Evolutionary conservation across 2,888 invertebrate species (phyloP).

Genomic region (Venustoraphidia nigricollis): DNA sequence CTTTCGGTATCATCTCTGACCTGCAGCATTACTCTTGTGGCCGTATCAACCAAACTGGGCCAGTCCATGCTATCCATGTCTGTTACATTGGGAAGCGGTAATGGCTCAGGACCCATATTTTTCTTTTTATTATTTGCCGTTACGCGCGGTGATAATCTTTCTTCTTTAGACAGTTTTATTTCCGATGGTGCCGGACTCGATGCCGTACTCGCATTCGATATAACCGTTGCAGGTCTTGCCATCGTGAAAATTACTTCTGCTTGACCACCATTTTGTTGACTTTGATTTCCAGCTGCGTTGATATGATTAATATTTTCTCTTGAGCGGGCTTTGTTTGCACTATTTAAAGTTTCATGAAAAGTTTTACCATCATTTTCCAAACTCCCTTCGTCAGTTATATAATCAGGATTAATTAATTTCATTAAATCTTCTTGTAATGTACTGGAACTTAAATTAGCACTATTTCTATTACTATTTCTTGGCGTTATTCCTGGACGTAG

Average conservation of each 20-base stretch:
- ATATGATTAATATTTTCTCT: conserved; percentile 7
- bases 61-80: conserved; percentile 70
- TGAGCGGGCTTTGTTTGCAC: conserved; percentile 8
- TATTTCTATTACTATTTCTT: conserved; percentile 37
- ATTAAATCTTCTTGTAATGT: conserved; percentile 73
- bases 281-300: conserved; percentile 12
- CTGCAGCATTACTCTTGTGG: conserved; percentile 55
- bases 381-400: conserved; percentile 27
- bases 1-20: conserved; percentile 18
- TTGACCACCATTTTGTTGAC: conserved; percentile 15
- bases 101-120: conserved; percentile 23
- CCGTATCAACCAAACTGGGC: conserved; percentile 66
- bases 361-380: conserved; percentile 9
- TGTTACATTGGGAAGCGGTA: conserved; percentile 49
- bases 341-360: background rate
- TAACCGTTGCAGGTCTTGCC: conserved; percentile 49
- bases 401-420: conserved; percentile 72
- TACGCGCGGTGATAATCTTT: conserved; percentile 30
- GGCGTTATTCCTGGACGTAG: conserved; percentile 32
- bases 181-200: conserved; percentile 37
- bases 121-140: conserved; percentile 20
- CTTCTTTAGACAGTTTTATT: conserved; percentile 38
- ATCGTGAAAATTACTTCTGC: conserved; percentile 46
- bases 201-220: conserved; percentile 44
- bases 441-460: conserved; percentile 40